Conservation (phyloP, 2,888 invertebrate genomes). For the Altica lythri region DNA sequence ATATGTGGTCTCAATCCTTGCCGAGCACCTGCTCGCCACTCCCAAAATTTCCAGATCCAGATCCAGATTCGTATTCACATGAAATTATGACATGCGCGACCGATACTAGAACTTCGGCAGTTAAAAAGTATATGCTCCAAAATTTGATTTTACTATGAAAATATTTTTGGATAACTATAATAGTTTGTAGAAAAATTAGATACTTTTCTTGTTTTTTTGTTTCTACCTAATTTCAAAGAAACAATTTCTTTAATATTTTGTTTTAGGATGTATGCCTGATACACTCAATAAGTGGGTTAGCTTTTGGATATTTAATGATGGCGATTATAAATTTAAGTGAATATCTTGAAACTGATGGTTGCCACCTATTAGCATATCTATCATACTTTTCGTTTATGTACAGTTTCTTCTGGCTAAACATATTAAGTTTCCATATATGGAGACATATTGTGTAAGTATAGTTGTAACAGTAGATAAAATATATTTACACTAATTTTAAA, state of each 20-base stretch:
- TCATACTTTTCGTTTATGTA: slow-evolving; percentile 63
- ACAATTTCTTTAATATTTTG: slow-evolving; percentile 16
- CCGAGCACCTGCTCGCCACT: too few relatives aligned
- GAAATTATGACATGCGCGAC: not conserved
- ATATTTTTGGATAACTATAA: not conserved
- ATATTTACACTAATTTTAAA: too few relatives aligned
- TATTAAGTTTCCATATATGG: slow-evolving; percentile 71
- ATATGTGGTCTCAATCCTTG: too few relatives aligned
- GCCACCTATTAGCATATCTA: slow-evolving; percentile 58
- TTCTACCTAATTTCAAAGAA: not conserved
- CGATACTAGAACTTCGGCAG: not conserved
- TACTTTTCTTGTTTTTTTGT: not conserved
- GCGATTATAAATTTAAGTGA: slow-evolving; percentile 63
- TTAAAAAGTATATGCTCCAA: not conserved
- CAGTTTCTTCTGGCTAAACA: slow-evolving; percentile 75
- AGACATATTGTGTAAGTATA: slow-evolving; percentile 66
- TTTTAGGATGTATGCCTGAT: slow-evolving; percentile 70
- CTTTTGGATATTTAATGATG: slow-evolving; percentile 63
- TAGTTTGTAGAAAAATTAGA: not conserved
- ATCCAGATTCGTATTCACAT: too few relatives aligned
- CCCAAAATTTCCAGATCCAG: too few relatives aligned
- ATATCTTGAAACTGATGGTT: slow-evolving; percentile 55
- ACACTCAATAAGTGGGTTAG: slow-evolving; percentile 64
- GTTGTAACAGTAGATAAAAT: too few relatives aligned
- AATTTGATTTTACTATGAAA: not conserved